phyloP scores from a whole-genome alignment of 2,113 vertebrate genomes.

The Sphyrna mokarran region DNA sequence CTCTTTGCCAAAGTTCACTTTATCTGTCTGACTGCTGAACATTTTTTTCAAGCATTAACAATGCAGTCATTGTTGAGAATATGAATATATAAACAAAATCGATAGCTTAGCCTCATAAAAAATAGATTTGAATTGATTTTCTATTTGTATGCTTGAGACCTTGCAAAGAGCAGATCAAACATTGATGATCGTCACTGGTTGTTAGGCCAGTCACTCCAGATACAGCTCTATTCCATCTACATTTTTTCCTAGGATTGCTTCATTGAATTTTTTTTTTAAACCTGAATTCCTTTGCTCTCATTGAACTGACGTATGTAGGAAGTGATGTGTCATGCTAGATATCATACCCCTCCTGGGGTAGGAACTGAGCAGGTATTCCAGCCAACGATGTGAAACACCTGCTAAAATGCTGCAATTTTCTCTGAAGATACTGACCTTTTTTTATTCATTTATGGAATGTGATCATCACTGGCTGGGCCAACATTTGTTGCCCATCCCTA shows the following conservation, averaged over 20 bases:
- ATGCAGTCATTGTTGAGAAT: neutral
- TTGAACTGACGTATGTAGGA: neutral
- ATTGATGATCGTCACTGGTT: neutral
- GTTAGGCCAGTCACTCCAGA: neutral
- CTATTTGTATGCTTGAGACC: neutral
- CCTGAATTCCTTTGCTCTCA: neutral
- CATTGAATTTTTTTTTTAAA: neutral
- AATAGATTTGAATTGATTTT: slow-evolving; percentile 22
- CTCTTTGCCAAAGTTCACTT: neutral
- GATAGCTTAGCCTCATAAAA: neutral
- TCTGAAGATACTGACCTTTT: neutral
- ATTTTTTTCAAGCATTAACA: neutral
- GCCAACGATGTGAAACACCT: neutral
- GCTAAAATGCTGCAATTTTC: neutral
- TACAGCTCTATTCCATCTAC: neutral
- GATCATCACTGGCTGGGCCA: too few species aligned
- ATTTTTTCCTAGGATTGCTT: neutral
- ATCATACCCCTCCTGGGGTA: neutral
- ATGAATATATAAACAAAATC: neutral
- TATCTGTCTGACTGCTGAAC: neutral
- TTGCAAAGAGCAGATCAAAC: neutral
- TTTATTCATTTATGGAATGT: too few species aligned
- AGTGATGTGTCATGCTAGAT: neutral
- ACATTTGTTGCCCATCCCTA: too few species aligned
- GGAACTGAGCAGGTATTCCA: neutral